Conservation (phyloP, 2,113 vertebrate species). For the Oncorhynchus tshawytscha region DNA sequence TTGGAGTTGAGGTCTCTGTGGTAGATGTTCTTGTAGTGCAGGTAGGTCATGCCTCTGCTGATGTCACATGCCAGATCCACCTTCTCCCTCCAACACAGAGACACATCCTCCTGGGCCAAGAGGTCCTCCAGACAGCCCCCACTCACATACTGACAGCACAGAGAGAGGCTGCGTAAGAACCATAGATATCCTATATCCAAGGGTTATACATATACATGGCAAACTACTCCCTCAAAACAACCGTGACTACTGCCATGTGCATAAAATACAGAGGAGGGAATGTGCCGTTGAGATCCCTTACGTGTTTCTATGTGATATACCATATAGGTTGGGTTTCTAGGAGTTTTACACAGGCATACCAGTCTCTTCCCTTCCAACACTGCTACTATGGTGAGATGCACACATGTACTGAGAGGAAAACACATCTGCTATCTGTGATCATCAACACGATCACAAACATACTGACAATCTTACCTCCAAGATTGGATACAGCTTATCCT, state of each 20-base stretch:
- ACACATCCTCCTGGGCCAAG: constrained; percentile 65
- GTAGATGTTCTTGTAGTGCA: constrained; percentile 79
- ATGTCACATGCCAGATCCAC: constrained; percentile 75
- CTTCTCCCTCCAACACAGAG: constrained; percentile 75
- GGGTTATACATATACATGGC: too few species aligned
- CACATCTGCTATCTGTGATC: background rate
- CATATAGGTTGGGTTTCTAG: too few species aligned
- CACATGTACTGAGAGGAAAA: background rate
- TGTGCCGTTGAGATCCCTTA: too few species aligned
- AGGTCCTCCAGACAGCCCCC: constrained; percentile 77
- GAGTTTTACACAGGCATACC: background rate
- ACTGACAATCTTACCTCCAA: constrained; percentile 68
- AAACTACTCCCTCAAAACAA: too few species aligned
- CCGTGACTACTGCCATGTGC: too few species aligned
- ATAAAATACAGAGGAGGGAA: too few species aligned
- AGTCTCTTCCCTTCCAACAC: constrained; percentile 1
- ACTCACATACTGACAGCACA: constrained; percentile 68
- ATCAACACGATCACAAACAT: background rate
- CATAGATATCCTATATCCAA: too few species aligned
- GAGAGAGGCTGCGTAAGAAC: too few species aligned
- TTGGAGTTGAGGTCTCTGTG: constrained; percentile 80
- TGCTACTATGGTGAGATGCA: background rate
- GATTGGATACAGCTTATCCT: constrained; percentile 76
- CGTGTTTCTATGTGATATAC: too few species aligned
- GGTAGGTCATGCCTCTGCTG: constrained; percentile 75